phyloP scores from a whole-genome alignment of 2,797 vertebrate genomes.

The Oryzias dopingdopingensis region DNA sequence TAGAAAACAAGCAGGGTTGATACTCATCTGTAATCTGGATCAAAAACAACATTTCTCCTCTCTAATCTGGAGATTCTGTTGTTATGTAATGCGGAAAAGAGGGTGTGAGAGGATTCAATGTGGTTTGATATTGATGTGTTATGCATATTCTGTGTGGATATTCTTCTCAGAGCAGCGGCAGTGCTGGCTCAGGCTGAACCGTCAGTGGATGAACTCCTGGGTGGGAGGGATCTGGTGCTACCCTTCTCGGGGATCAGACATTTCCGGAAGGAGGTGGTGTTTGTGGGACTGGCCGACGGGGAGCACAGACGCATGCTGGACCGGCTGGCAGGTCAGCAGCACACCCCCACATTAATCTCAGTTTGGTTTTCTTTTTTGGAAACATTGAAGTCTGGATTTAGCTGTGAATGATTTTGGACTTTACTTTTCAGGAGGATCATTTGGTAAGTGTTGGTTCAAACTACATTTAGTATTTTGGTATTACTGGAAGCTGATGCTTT shows the following conservation, averaged over 20 bases:
- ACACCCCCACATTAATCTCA: background rate
- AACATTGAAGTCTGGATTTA: background rate
- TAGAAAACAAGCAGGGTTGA: constrained; percentile 8
- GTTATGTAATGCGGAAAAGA: constrained; percentile 59
- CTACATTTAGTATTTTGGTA: no score
- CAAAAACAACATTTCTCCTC: constrained; percentile 49
- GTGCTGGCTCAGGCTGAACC: constrained; percentile 81
- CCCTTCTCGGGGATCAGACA: constrained; percentile 87
- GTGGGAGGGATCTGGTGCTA: constrained; percentile 81
- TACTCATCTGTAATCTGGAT: constrained; percentile 46
- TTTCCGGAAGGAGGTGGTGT: constrained; percentile 91
- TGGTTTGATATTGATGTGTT: constrained; percentile 25
- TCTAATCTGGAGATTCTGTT: constrained; percentile 53
- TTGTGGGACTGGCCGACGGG: constrained; percentile 83
- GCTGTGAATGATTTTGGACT: background rate
- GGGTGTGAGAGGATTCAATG: constrained; percentile 54
- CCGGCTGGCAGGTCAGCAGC: constrained; percentile 87
- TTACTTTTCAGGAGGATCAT: constrained; percentile 2
- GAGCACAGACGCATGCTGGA: constrained; percentile 76
- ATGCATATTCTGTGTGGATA: constrained; percentile 21
- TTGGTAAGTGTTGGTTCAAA: background rate
- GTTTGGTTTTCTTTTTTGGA: background rate
- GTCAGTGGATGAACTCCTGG: constrained; percentile 81
- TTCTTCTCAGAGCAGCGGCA: constrained; percentile 76
- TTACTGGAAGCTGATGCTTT: no score